These are phyloP conservation scores for Opisthocomus hoazin DNA, from an alignment of 2,113 vertebrate genomes.

Conservation along the genomic window DNA sequence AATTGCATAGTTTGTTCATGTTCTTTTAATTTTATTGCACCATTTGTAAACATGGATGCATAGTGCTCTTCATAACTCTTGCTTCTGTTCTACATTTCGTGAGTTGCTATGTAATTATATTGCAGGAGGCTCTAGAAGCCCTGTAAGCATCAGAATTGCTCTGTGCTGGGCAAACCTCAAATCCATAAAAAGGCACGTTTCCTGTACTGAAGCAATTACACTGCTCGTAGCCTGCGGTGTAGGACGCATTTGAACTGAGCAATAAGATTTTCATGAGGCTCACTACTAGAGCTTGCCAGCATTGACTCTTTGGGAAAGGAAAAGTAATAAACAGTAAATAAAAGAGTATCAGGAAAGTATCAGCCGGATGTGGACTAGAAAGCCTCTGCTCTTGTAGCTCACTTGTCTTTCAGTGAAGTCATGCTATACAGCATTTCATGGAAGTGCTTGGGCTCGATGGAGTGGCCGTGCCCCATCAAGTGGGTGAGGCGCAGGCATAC, in stretches of 20 bases:
- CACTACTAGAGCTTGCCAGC: neutral
- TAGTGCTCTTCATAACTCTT: neutral
- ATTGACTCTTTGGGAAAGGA: neutral
- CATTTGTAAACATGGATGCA: neutral
- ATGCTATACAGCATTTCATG: neutral
- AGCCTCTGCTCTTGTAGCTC: neutral
- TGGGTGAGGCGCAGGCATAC: neutral
- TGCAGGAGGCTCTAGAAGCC: neutral
- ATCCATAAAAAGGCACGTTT: neutral
- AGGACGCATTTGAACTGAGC: neutral
- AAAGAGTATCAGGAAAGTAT: neutral
- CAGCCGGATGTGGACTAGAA: neutral
- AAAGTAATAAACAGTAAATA: neutral
- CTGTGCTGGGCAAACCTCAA: neutral
- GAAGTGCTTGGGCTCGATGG: neutral
- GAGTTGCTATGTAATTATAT: neutral
- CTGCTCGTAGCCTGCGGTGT: rapidly evolving
- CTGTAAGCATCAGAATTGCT: neutral
- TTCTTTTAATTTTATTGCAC: neutral
- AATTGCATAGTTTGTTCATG: neutral
- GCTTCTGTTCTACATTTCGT: neutral
- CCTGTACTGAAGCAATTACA: neutral
- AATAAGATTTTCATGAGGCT: neutral
- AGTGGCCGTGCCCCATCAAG: rapidly evolving
- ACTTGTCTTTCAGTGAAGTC: neutral